phyloP scores from a whole-genome alignment of 2,113 vertebrate species.

The Lipophrys pholis region DNA sequence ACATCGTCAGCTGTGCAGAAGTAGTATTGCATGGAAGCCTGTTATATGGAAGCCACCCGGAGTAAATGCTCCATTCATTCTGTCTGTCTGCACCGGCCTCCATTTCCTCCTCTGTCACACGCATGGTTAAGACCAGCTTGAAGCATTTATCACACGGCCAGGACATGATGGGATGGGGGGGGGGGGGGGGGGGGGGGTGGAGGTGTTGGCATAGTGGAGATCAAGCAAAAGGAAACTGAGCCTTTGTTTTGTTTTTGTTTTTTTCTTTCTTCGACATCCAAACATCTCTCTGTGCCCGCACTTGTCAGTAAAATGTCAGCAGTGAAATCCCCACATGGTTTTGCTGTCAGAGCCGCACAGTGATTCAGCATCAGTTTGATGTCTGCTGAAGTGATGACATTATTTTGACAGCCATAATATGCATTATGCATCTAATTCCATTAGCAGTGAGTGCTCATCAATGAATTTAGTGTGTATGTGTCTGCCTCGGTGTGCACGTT shows the following conservation, averaged over 20 bases:
- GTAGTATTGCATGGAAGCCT: conserved; percentile 30
- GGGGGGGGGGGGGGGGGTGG: background rate
- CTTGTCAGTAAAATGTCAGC: conserved; percentile 33
- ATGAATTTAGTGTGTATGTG: conserved; percentile 26
- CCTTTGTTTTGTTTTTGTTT: conserved; percentile 10
- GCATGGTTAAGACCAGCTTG: conserved; percentile 80
- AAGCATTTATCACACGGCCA: conserved; percentile 70
- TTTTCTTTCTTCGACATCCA: conserved; percentile 40
- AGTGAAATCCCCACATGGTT: conserved; percentile 11
- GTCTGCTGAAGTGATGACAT: conserved; percentile 51
- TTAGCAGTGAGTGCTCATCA: conserved; percentile 53
- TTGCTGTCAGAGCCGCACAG: conserved; percentile 18
- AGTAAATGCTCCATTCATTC: conserved; percentile 74
- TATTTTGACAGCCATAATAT: conserved; percentile 48
- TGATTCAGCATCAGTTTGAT: conserved; percentile 17
- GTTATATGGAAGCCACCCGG: conserved; percentile 68
- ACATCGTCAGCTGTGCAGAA: conserved; percentile 54
- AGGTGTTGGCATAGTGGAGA: background rate
- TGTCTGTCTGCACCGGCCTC: conserved; percentile 61
- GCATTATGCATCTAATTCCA: conserved; percentile 60
- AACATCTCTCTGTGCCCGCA: conserved; percentile 38
- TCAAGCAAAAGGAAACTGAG: conserved; percentile 45
- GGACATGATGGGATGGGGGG: conserved; percentile 24
- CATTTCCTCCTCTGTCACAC: conserved; percentile 78
- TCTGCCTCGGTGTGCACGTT: background rate